Conservation (phyloP, 2,797 vertebrate species). For the Lycodopsis pacificus region DNA sequence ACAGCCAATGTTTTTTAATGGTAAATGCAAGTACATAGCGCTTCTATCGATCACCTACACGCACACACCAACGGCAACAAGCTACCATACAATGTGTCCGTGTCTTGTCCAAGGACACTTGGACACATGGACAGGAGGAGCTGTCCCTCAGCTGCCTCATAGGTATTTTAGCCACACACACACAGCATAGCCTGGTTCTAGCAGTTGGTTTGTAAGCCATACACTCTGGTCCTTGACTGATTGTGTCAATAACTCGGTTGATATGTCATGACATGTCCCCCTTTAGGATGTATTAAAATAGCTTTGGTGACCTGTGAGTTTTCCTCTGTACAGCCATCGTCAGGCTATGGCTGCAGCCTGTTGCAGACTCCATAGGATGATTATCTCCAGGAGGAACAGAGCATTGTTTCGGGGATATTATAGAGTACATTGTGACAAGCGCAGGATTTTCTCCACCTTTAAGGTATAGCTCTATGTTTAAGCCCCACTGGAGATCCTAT, state of each 20-base stretch:
- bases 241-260: not conserved
- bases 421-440: constrained; percentile 20
- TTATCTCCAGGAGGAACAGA: not conserved
- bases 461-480: constrained; percentile 24
- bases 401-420: constrained; percentile 11
- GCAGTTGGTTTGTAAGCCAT: not conserved
- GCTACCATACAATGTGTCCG: not conserved
- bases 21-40: not conserved
- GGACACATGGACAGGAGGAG: not conserved
- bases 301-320: not conserved
- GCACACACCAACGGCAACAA: not conserved
- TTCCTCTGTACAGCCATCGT: not conserved
- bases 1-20: not conserved
- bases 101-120: not conserved
- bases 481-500: constrained; percentile 25
- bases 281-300: not conserved
- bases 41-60: not conserved
- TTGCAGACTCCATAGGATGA: constrained; percentile 7
- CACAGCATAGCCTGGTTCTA: not conserved
- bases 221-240: not conserved
- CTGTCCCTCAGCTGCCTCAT: no score
- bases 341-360: not conserved
- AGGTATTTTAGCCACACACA: not conserved
- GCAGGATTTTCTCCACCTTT: constrained; percentile 31
- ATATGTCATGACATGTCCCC: not conserved